Evolutionary conservation across 2,113 vertebrate genomes (phyloP).

Genomic region (Mesembrinibis cayennensis): DNA sequence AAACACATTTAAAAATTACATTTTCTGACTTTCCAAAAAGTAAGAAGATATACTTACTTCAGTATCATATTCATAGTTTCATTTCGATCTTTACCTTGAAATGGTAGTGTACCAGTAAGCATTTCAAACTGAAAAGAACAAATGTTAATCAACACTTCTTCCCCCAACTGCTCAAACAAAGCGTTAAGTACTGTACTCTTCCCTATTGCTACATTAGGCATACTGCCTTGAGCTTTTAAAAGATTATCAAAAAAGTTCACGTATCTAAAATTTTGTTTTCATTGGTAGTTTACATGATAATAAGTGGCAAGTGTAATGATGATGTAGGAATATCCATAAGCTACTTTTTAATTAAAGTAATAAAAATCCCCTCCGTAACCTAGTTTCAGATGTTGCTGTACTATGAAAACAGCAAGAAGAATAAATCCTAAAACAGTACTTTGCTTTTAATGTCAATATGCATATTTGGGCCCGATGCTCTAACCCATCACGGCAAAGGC

Average conservation of each 20-base stretch:
- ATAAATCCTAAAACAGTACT: background rate
- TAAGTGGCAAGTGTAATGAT: background rate
- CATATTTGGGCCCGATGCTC: background rate
- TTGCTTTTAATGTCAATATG: background rate
- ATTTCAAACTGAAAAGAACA: conserved; percentile 90
- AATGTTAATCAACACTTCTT: conserved; percentile 47
- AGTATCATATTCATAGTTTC: conserved; percentile 99
- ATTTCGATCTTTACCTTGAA: conserved; percentile 97
- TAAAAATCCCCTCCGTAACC: background rate
- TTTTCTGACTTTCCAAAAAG: background rate
- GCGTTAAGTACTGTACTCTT: background rate
- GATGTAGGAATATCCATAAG: background rate
- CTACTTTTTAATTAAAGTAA: background rate
- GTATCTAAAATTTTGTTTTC: background rate
- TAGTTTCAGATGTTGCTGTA: background rate
- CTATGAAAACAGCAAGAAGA: background rate
- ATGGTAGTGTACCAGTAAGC: conserved; percentile 95
- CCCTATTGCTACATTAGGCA: background rate
- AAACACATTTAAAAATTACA: background rate
- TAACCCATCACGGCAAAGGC: background rate
- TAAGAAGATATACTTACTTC: conserved; percentile 85
- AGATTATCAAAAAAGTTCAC: background rate
- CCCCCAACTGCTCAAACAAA: background rate
- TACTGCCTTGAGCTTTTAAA: background rate
- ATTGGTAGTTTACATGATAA: background rate